Base-by-base conservation (phyloP, 2,888 invertebrate species). In the Caenorhabditis afra region DNA sequence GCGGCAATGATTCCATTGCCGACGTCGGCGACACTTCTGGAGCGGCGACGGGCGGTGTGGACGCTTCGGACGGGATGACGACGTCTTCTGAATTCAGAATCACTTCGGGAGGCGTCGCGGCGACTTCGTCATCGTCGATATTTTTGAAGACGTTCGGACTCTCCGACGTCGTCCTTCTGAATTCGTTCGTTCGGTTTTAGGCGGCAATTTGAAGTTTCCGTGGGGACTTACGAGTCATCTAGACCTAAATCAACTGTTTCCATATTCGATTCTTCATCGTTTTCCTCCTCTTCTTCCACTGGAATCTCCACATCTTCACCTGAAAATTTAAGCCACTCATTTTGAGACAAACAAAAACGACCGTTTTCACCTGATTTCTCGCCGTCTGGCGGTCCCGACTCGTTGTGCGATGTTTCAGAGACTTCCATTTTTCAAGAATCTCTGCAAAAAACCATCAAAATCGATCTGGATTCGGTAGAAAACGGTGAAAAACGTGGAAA, bases 201-300 rank as follows among this genome's bases (percentile, higher is more conserved):
- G n/a, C n/a, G n/a, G n/a, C n/a, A n/a, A n/a, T n/a, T n/a, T n/a
- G n/a, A n/a, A n/a, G n/a, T n/a, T n/a, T n/a, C n/a, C n/a, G n/a
- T n/a, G n/a, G n/a, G n/a, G 41, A 57, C 57, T 74, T n/a, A 64
- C 73, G 50, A 29, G 29, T 79, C 74, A 53, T 79, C 74, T 41
- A 79, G 18, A 55, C 74, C 79, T 22, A 79, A 61, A 74, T 79
- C 79, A 14, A 79, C 74, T 10, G 74, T 79, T 23, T 79, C 79
- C 79, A 81, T 81, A 49, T 68, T 74, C 35, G 65, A 59, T 45
- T 74, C 74, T 18, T 79, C 64, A 35, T 71, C 66, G 41, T 73
- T 52, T 49, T 57, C 66, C 23, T 61, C 74, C n/a, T 71, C 71
- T 20, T 62, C 57, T 35, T 64, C 73, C 23, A 37, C 53, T 45